These are phyloP conservation scores for Drosophila pseudoobscura DNA, from an alignment of 1,140 invertebrate genomes.

Conservation along the genomic window DNA sequence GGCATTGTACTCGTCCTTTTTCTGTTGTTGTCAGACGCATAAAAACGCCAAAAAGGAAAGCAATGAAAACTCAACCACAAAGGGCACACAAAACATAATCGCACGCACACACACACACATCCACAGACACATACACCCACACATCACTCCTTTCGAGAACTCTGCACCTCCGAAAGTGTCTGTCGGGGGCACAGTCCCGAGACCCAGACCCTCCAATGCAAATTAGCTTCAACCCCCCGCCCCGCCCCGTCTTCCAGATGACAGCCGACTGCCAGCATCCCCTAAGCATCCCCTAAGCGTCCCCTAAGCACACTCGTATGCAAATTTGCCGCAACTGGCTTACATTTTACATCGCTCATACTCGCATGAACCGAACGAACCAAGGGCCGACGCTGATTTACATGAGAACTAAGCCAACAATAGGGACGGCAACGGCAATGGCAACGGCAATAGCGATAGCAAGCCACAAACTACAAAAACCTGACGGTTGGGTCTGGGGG, in stretches of 20 bases:
- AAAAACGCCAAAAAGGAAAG: conserved; percentile 25
- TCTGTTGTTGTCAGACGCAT: conserved; percentile 7
- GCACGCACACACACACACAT: conserved; percentile 12
- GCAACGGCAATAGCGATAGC: background rate
- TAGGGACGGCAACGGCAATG: conserved; percentile 19
- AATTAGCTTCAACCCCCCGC: conserved; percentile 49
- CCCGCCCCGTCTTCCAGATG: conserved; percentile 1
- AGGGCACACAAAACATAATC: conserved; percentile 50
- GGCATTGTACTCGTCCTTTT: too few relatives aligned
- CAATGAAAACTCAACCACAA: conserved; percentile 67
- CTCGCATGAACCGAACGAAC: conserved; percentile 50
- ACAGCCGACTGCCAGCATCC: conserved; percentile 1
- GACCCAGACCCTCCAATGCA: conserved; percentile 47
- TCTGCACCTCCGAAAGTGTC: conserved; percentile 7
- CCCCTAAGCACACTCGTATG: conserved; percentile 35
- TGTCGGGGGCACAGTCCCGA: background rate
- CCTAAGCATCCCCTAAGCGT: conserved; percentile 11
- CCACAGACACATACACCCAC: conserved; percentile 12
- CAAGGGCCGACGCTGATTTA: background rate
- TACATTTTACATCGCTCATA: conserved; percentile 56
- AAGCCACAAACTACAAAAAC: conserved; percentile 6
- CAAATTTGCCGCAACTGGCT: conserved; percentile 66
- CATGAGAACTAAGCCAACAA: conserved; percentile 14
- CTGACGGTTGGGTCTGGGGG: background rate
- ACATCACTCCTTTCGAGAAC: conserved; percentile 17